Conservation (phyloP, 2,888 invertebrate genomes). For the Synergus japonicus region DNA sequence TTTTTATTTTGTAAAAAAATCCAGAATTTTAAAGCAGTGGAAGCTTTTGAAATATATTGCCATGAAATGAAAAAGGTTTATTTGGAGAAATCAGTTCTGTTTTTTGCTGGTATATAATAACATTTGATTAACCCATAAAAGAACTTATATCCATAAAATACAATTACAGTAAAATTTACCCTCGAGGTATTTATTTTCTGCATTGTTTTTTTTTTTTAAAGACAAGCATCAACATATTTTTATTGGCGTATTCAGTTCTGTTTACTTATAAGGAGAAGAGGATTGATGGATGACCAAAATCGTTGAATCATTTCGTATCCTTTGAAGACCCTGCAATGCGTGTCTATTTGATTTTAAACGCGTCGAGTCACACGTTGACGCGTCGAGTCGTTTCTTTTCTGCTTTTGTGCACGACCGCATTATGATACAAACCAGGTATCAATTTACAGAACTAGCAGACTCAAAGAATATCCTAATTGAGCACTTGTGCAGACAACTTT, state of each 20-base stretch:
- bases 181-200: not conserved
- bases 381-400: conserved; percentile 3
- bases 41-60: too few species aligned
- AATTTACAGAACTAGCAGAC: conserved; percentile 28
- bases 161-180: too few species aligned
- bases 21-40: too few species aligned
- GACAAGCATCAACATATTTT: conserved; percentile 8
- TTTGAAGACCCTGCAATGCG: conserved; percentile 14
- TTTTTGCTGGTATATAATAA: too few species aligned
- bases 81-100: too few species aligned
- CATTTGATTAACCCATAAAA: too few species aligned
- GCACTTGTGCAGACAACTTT: conserved; percentile 3
- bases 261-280: conserved; percentile 22
- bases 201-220: not conserved
- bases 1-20: not conserved
- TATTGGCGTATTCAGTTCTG: conserved; percentile 7
- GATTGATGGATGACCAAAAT: conserved; percentile 36
- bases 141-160: too few species aligned
- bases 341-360: conserved; percentile 19
- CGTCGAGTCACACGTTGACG: conserved; percentile 36
- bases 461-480: conserved; percentile 34
- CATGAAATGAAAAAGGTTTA: too few species aligned
- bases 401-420: conserved; percentile 19
- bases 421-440: conserved; percentile 34
- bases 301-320: conserved; percentile 34